A percentile compares a stretch with the other conserved stretches of the same genome.
phyloP scores from a whole-genome alignment of 2,888 invertebrate genomes.

The Pheosia tremula region DNA sequence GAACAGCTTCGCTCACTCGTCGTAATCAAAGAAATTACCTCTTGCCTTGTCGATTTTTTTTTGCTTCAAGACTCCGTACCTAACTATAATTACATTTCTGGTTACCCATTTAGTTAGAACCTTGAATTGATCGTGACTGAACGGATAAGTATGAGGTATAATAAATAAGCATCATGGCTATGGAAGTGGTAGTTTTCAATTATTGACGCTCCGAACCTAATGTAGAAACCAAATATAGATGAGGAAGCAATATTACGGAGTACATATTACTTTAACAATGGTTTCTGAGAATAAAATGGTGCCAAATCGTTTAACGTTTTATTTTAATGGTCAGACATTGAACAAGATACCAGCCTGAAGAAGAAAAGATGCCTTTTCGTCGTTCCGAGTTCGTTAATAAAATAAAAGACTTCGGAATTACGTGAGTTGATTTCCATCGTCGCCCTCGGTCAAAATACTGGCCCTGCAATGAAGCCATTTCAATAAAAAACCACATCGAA shows the following conservation, averaged over 20 bases:
- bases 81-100: constrained; percentile 59
- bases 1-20: constrained; percentile 17
- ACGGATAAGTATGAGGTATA: constrained; percentile 47
- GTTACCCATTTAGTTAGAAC: constrained; percentile 58
- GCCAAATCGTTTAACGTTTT: constrained; percentile 24
- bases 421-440: constrained; percentile 1
- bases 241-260: constrained; percentile 26
- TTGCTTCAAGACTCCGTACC: constrained; percentile 34
- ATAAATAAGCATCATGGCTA: constrained; percentile 50
- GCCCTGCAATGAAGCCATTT: neutral
- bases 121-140: constrained; percentile 69
- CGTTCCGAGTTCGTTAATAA: neutral
- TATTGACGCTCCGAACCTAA: constrained; percentile 53
- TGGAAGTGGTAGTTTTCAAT: constrained; percentile 60
- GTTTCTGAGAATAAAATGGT: constrained; percentile 27
- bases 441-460: neutral
- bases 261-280: constrained; percentile 30
- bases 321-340: constrained; percentile 21
- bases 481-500: neutral
- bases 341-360: neutral
- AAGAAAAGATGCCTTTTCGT: neutral
- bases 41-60: constrained; percentile 42
- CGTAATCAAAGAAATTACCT: constrained; percentile 44
- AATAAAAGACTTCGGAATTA: neutral
- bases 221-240: constrained; percentile 45